Evolutionary conservation across 35 echinoderm and acorn worm genomes (phyloP).

Genomic region (Stichopus chloronotus): DNA sequence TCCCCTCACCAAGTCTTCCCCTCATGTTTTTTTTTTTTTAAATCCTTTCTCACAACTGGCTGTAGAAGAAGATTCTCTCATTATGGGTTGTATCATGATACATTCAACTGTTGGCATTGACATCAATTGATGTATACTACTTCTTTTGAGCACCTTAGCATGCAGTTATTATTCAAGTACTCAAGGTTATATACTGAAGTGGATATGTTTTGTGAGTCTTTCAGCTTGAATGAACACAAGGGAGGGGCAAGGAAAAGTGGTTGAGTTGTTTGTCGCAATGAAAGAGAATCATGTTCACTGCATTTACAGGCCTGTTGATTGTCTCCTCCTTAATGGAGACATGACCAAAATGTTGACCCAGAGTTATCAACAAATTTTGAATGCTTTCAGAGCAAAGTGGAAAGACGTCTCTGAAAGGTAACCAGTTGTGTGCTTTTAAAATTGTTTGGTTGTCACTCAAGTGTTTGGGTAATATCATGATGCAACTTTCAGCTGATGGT

Average conservation of each 20-base stretch:
- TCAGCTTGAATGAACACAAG: neutral
- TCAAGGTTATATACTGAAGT: slow-evolving; percentile 4
- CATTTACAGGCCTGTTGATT: neutral
- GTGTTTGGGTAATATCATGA: neutral
- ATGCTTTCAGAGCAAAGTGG: neutral
- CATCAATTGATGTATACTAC: slow-evolving; percentile 15
- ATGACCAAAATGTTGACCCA: neutral
- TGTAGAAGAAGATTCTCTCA: neutral
- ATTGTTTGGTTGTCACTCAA: neutral
- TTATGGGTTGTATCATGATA: neutral
- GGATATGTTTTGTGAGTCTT: neutral
- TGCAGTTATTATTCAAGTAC: slow-evolving; percentile 25
- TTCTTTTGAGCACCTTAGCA: slow-evolving; percentile 7
- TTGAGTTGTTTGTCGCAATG: neutral
- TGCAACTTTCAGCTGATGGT: neutral
- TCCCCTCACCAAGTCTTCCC: neutral
- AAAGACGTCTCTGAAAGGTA: neutral
- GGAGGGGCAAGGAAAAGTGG: neutral
- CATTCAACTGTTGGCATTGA: slow-evolving; percentile 23
- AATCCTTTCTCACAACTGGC: neutral
- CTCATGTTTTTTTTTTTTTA: neutral
- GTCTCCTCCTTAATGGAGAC: neutral
- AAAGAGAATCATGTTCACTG: neutral
- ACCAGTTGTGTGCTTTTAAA: neutral
- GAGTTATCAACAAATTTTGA: neutral